These are phyloP conservation scores for Temnothorax unifasciatus DNA, from an alignment of 2,888 invertebrate species.

Conservation along the genomic window DNA sequence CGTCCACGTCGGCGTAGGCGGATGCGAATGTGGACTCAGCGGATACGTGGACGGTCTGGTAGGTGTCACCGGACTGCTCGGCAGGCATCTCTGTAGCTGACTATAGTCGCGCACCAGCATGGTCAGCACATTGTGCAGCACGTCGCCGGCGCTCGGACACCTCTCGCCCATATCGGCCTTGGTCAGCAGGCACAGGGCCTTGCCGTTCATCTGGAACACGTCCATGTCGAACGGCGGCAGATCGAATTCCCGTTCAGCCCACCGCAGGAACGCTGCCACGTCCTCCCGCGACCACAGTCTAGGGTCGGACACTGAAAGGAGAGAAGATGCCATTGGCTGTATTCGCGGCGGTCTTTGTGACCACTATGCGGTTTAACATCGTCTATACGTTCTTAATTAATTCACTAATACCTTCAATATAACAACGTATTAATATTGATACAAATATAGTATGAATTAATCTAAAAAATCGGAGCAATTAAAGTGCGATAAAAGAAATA, in stretches of 20 bases:
- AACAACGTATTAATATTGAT: not conserved
- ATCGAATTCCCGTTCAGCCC: slow-evolving; percentile 97
- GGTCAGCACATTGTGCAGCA: slow-evolving; percentile 96
- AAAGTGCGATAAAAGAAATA: not conserved
- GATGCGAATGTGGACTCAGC: slow-evolving; percentile 93
- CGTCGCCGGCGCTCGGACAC: slow-evolving; percentile 97
- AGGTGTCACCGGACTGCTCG: slow-evolving; percentile 93
- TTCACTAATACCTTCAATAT: not conserved
- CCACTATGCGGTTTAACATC: not conserved
- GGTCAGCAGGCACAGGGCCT: slow-evolving; percentile 96
- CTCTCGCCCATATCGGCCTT: slow-evolving; percentile 96
- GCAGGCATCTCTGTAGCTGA: slow-evolving; percentile 92
- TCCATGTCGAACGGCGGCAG: slow-evolving; percentile 96
- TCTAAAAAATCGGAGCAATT: not conserved
- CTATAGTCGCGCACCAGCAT: slow-evolving; percentile 94
- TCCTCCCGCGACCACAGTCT: slow-evolving; percentile 96
- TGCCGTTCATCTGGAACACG: slow-evolving; percentile 98
- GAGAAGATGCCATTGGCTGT: slow-evolving; percentile 23
- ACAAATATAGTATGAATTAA: not conserved
- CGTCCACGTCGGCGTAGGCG: slow-evolving; percentile 93
- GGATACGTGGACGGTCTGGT: slow-evolving; percentile 91
- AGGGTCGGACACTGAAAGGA: slow-evolving; percentile 92
- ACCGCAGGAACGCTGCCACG: slow-evolving; percentile 94
- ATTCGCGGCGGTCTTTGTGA: not conserved
- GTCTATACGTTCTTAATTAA: slow-evolving; percentile 1